Evolutionary conservation across 2,888 invertebrate genomes (phyloP), one percentile per base, ranked within the genome.

Genomic region (Cyrtodaria siliqua): DNA sequence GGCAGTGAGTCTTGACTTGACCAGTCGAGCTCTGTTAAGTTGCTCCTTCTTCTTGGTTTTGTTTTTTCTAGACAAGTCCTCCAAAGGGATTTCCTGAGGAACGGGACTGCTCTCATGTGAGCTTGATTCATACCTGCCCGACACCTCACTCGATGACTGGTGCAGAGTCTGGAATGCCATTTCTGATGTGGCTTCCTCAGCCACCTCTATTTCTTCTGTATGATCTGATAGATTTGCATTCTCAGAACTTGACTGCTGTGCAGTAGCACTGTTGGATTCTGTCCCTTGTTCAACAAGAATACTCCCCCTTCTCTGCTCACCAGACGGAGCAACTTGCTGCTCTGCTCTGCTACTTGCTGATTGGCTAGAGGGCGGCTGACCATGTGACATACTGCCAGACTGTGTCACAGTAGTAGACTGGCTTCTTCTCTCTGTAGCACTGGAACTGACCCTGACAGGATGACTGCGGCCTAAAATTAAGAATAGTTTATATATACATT

Each of bases 1-100:
- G 38, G 82, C 79, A 20, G 80, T 83, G 49, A 82, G 79, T 44
- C 81, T 52, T 23, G 78, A 60, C 50, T 82, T 47, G 1, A 72
- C 67, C 6, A 72, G 61, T 16, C 66, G 60, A 4, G 76, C 72
- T 44, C 75, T 33, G 1, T 74, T 66, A 14, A 71, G 52, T 27
- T 73, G 80, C 27, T 75, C 66, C 62, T 77, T 78, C 52, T 60
- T 72, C 24, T 72, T 71, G 26, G 69, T 73, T 44, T 86, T 86
- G 12, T 74, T 74, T 56, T 85, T 87, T 49, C 68, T 72, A 8
- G 92, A 92, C 68, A 92, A 70, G 69, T 92, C 92, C 74, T 93
- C 92, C 59, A 93, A 79, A 1, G 92, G 93, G 49, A 93, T 93
- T 67, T 93, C 92, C 61, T 91, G 90, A 8, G 83, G 59, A 16